Conservation (phyloP, 2,113 vertebrate genomes). For the Tachysurus vachellii region DNA sequence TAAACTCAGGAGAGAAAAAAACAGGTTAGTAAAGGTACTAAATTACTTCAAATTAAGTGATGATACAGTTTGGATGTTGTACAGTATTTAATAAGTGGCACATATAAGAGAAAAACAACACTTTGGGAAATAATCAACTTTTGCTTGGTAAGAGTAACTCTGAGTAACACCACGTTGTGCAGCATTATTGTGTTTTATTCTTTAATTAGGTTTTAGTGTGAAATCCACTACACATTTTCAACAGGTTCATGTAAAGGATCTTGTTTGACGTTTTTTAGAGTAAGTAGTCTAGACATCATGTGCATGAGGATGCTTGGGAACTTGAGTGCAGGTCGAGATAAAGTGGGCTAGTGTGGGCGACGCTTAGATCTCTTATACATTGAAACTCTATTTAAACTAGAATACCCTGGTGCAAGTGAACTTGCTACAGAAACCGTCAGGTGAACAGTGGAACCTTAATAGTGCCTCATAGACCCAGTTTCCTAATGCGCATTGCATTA, state of each 20-base stretch:
- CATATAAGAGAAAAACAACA: neutral
- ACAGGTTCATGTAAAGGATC: neutral
- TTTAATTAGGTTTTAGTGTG: neutral
- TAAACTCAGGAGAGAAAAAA: neutral
- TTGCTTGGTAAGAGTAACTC: neutral
- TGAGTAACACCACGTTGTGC: neutral
- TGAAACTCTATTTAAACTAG: conserved; percentile 39
- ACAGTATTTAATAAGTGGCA: neutral
- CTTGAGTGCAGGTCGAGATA: conserved; percentile 34
- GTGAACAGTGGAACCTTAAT: conserved; percentile 42
- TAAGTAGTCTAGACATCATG: conserved; percentile 30
- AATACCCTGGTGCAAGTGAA: conserved; percentile 38
- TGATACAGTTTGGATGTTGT: neutral
- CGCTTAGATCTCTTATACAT: conserved; percentile 14
- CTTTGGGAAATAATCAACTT: neutral
- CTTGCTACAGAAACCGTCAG: conserved; percentile 42
- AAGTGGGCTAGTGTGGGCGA: conserved; percentile 22
- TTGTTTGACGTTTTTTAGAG: neutral
- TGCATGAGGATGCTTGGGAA: conserved; percentile 36
- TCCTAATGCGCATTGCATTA: conserved; percentile 44
- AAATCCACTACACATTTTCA: too few species aligned
- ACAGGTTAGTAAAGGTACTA: neutral
- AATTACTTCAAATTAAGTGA: neutral
- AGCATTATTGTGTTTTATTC: neutral
- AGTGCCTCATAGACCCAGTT: conserved; percentile 31